Percentiles rank a stretch among this genome's conserved stretches.
phyloP scores from a whole-genome alignment of 2,797 vertebrate genomes.

The Dipus sagitta region DNA sequence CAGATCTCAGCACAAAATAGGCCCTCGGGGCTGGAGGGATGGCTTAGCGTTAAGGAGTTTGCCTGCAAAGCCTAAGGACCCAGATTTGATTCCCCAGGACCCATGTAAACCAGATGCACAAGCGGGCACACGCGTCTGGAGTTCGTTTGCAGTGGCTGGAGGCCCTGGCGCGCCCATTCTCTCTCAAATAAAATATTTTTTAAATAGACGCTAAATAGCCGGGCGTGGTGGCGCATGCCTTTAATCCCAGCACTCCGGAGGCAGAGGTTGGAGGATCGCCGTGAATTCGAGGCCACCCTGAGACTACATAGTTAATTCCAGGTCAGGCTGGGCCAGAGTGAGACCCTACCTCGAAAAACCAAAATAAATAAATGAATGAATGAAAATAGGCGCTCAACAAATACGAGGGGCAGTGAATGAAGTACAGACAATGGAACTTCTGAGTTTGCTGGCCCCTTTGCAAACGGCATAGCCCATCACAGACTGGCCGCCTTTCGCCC shows the following conservation, averaged over 20 bases:
- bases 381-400: neutral
- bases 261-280: too few species aligned
- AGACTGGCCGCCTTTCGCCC: neutral
- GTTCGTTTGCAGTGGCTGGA: too few species aligned
- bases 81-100: neutral
- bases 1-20: neutral
- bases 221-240: too few species aligned
- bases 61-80: neutral
- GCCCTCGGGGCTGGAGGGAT: neutral
- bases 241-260: too few species aligned
- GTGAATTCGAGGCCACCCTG: too few species aligned
- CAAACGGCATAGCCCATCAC: accelerated
- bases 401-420: neutral
- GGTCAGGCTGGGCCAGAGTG: too few species aligned
- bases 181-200: too few species aligned
- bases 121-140: too few species aligned
- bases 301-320: too few species aligned
- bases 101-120: neutral
- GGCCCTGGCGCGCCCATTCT: too few species aligned
- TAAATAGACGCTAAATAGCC: neutral
- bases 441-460: neutral
- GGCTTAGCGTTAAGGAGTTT: neutral
- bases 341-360: too few species aligned
- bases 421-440: neutral
- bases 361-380: too few species aligned